Evolutionary conservation across 2,797 vertebrate species (phyloP).

Genomic region (Tinamus major): DNA sequence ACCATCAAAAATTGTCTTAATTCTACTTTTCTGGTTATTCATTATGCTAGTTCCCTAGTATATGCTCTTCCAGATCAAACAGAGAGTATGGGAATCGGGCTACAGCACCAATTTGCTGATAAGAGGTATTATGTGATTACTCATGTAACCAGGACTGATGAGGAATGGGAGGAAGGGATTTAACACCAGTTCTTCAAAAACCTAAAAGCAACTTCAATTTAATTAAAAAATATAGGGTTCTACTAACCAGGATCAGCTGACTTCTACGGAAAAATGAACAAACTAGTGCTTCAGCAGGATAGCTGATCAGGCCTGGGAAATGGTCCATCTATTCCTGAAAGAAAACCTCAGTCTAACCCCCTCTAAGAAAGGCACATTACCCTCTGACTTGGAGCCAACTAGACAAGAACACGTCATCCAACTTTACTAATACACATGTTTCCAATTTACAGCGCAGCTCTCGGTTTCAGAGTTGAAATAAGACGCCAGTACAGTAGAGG

Average conservation of each 20-base stretch:
- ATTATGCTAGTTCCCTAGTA: not conserved
- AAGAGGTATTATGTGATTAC: constrained; percentile 7
- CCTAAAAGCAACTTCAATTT: not conserved
- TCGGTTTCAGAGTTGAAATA: constrained; percentile 61
- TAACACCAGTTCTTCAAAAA: constrained; percentile 21
- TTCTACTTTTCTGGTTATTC: not conserved
- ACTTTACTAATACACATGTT: constrained; percentile 61
- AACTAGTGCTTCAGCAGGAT: not conserved
- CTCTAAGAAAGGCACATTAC: constrained; percentile 48
- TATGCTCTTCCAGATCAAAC: not conserved
- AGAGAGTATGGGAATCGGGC: not conserved
- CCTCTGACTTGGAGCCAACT: constrained; percentile 52
- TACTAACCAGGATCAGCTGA: not conserved
- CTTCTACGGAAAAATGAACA: not conserved
- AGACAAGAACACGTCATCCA: constrained; percentile 70
- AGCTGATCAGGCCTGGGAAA: constrained; percentile 42
- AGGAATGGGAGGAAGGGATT: constrained; percentile 13
- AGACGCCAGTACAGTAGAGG: constrained; percentile 70
- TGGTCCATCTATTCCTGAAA: constrained; percentile 17
- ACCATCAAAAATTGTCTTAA: not conserved
- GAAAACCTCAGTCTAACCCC: constrained; percentile 24
- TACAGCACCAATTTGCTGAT: not conserved
- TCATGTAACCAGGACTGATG: not conserved
- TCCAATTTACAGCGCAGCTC: constrained; percentile 65
- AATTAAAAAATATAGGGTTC: not conserved